Evolutionary conservation across 1,140 invertebrate genomes (phyloP).

Genomic region (Lasaia peninsularis): DNA sequence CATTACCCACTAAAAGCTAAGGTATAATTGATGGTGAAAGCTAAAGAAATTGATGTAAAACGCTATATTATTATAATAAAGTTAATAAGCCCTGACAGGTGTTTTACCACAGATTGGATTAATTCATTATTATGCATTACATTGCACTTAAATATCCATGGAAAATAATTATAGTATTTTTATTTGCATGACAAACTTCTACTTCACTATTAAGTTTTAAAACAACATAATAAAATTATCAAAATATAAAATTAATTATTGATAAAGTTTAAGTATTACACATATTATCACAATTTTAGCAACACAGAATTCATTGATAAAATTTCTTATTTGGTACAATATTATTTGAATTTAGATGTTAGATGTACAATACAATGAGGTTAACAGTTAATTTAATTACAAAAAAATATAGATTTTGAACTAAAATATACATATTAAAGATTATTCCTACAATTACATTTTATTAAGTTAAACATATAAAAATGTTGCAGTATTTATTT

Average conservation of each 20-base stretch:
- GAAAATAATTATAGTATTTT: background rate
- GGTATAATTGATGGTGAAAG: no score
- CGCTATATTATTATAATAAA: no score
- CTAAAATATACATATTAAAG: conserved; percentile 4
- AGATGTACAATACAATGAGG: background rate
- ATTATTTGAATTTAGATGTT: background rate
- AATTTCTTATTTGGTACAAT: background rate
- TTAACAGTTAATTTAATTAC: conserved; percentile 10
- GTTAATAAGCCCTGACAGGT: no score
- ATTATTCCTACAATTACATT: background rate
- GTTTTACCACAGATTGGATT: no score
- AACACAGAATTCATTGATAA: background rate
- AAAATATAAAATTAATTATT: background rate
- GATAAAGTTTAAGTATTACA: background rate
- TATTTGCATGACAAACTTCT: background rate
- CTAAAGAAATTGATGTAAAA: no score
- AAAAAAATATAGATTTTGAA: background rate
- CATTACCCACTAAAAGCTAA: no score
- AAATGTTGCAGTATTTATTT: conserved; percentile 56
- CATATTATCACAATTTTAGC: background rate
- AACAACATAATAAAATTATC: background rate
- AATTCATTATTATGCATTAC: background rate
- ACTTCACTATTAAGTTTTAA: background rate
- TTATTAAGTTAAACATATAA: conserved; percentile 26
- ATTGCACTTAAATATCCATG: background rate